Evolutionary conservation across 2,888 invertebrate species (phyloP).

Genomic region (Polydrusus tereticollis): DNA sequence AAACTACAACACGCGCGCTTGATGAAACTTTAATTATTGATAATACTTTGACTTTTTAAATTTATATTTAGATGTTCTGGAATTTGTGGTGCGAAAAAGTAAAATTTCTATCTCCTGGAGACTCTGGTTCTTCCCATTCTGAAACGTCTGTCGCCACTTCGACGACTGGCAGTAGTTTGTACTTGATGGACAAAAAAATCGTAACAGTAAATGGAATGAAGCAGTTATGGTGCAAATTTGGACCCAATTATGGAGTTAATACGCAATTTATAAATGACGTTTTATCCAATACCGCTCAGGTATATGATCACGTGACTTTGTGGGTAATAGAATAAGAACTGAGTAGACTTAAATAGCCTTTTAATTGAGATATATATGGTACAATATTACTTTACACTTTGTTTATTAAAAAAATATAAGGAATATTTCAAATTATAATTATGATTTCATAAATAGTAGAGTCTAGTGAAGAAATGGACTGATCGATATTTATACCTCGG

Average conservation of each 20-base stretch:
- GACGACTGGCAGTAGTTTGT: slow-evolving; percentile 67
- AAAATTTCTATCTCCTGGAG: slow-evolving; percentile 65
- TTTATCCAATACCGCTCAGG: slow-evolving; percentile 41
- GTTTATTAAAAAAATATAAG: not conserved
- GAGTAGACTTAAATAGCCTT: not conserved
- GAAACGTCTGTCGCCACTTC: slow-evolving; percentile 71
- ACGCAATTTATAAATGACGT: slow-evolving; percentile 51
- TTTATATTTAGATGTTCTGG: slow-evolving; percentile 70
- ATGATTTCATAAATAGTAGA: slow-evolving; percentile 50
- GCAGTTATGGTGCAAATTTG: slow-evolving; percentile 65
- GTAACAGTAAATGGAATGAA: slow-evolving; percentile 57
- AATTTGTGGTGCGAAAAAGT: slow-evolving; percentile 73
- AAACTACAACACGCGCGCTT: too few species aligned
- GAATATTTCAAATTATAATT: slow-evolving; percentile 14
- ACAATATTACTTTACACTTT: not conserved
- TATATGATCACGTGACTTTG: not conserved
- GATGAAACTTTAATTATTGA: too few species aligned
- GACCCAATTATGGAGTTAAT: slow-evolving; percentile 58
- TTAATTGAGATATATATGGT: too few species aligned
- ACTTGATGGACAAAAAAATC: slow-evolving; percentile 63
- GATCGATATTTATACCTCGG: slow-evolving; percentile 73
- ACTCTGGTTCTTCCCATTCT: slow-evolving; percentile 68
- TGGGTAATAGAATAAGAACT: slow-evolving; percentile 6
- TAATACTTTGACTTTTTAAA: too few species aligned
- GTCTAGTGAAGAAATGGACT: slow-evolving; percentile 66